Conservation (phyloP, 2,888 invertebrate genomes). For the Sphaerophoria rueppellii region DNA sequence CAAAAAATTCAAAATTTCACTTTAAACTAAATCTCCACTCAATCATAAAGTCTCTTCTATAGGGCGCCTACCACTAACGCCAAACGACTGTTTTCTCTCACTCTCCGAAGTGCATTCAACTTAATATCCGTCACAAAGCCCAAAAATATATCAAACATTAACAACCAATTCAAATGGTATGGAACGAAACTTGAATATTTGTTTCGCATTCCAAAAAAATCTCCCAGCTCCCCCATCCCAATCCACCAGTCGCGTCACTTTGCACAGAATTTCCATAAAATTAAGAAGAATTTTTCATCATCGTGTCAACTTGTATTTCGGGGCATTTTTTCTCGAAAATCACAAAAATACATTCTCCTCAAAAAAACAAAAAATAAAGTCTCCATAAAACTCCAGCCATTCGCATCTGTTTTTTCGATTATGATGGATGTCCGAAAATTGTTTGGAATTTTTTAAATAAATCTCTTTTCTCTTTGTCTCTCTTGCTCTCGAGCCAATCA, state of each 20-base stretch:
- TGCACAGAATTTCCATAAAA: constrained; percentile 32
- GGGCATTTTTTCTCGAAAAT: no score
- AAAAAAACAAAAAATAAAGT: constrained; percentile 1
- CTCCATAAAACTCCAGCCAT: not conserved
- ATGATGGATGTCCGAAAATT: constrained; percentile 45
- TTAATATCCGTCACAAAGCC: not conserved
- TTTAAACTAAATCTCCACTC: not conserved
- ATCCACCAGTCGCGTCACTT: constrained; percentile 7
- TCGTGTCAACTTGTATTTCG: not conserved
- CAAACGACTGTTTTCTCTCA: not conserved
- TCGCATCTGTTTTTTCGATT: constrained; percentile 25
- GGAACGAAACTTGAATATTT: constrained; percentile 25
- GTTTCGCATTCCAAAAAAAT: constrained; percentile 52
- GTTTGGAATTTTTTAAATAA: constrained; percentile 46
- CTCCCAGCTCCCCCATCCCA: not conserved
- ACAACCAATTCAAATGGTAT: constrained; percentile 16
- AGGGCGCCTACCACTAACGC: not conserved
- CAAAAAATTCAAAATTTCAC: not conserved
- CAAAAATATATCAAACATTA: not conserved
- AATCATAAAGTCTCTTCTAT: not conserved
- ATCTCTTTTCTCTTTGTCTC: constrained; percentile 20
- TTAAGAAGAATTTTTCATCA: constrained; percentile 15
- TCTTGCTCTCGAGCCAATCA: not conserved
- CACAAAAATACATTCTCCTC: not conserved
- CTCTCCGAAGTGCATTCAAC: constrained; percentile 49